Base-by-base conservation (phyloP, 1,140 invertebrate genomes). In the Drosophila melanica region DNA sequence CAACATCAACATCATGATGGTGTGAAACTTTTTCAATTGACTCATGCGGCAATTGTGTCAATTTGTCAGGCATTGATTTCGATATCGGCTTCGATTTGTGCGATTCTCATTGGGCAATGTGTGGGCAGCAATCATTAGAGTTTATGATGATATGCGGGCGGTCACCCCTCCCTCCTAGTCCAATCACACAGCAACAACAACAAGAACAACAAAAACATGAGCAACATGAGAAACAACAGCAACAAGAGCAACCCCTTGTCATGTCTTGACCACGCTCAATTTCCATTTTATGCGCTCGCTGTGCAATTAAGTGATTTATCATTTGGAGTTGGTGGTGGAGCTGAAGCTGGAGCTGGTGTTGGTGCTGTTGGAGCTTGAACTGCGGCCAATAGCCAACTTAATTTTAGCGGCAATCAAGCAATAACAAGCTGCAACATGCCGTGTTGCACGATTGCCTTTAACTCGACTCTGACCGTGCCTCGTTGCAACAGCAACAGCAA, bases 221-320 rank as follows among this genome's bases (percentile, higher is more conserved):
- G 41, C 47, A 20, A 42, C 42, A 57, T 20, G 44, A 33, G 64
- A 23, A 16, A 58, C 45, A 74, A 57, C 70, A 33, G 55, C 69
- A 67, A 73, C 64, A 73, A 68, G 64, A 73, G 55, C 70, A 73
- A 68, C 66, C 68, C 68, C 76, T 57, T 78, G 66, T 77, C 75
- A 75, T 75, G 60, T 66, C 14, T 54, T 73, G 67, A 64, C 79
- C 72, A 89, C 71, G 84, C 84, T 89, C 84, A 87, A 89, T 87
- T 89, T 89, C 84, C 85, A 90, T 89, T 89, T 89, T 84, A 84
- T 81, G 77, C 85, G 77, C 78, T 84, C 80, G 73, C 62, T 65
- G 80, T 84, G 84, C 85, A 89, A 89, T 89, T 89, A 89, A 89
- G 84, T 89, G 84, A 89, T 89, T 89, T 89, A 89, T 89, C 84